Base-by-base conservation (phyloP, 2,888 invertebrate species). In the Ochropleura leucogaster region DNA sequence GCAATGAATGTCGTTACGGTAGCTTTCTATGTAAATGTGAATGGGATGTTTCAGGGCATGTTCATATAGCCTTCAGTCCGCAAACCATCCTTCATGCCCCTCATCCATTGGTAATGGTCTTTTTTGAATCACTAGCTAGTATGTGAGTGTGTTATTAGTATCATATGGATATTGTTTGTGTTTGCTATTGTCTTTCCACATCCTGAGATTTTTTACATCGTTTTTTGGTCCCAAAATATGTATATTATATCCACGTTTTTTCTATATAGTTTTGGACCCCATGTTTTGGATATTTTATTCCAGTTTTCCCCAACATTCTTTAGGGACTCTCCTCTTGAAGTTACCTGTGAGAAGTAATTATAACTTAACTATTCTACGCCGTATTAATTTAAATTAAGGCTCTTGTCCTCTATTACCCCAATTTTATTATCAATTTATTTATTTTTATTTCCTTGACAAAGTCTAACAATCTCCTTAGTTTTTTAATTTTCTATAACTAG, bases 101-200 rank as follows among this genome's bases (percentile, higher is more conserved):
- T 90, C 89, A 90, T 91, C 93, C 91, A 88, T 90, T 90, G 85
- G 86, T 90, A 87, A 88, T 92, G 93, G 94, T 94, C 94, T 94
- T 94, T 94, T 95, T 95, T 94, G 94, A 93, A 91, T 92, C 90
- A 93, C 93, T 94, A 93, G 93, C 84, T 94, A 93, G 93, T 89
- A 90, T 94, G 93, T 94, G 91, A 88, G 88, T 93, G 93, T 93
- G 91, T 89, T 94, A 92, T 89, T 94, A 92, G 92, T 84, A 89
- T 90, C 90, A 90, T 92, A 87, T 88, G 85, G 89, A 89, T 90
- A 80, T 87, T 88, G 72, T 84, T 89, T 89, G 87, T 90, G 85
- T 90, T 89, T 88, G 89, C 88, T 90, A 90, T 94, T 94, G 95
- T 95, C 94, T 95, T 95, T 95, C 94, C 94, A 94, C 93, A 79